Evolutionary conservation across 2,113 vertebrate species (phyloP).

Genomic region (Tinamus guttatus): DNA sequence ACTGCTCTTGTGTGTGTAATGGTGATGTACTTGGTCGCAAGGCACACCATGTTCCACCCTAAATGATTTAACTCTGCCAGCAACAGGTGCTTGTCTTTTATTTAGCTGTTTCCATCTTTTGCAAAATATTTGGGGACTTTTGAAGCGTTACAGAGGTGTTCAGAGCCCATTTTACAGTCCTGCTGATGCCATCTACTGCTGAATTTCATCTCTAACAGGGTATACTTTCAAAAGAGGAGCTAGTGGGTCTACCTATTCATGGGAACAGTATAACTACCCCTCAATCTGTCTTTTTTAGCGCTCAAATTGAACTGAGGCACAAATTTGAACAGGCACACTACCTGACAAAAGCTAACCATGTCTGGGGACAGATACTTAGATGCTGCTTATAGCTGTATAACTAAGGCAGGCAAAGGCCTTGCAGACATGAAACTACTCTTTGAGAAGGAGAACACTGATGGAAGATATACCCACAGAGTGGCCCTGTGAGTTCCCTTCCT

Average conservation of each 20-base stretch:
- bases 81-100: neutral
- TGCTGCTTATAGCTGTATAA: fast-evolving
- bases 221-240: neutral
- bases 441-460: neutral
- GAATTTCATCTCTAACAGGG: neutral
- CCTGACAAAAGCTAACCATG: neutral
- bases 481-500: neutral
- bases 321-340: neutral
- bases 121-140: neutral
- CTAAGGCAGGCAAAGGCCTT: neutral
- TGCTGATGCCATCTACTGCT: slow-evolving; percentile 71
- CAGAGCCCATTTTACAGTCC: neutral
- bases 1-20: fast-evolving
- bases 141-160: fast-evolving
- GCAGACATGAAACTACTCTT: neutral
- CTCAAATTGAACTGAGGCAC: neutral
- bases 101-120: neutral
- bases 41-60: neutral
- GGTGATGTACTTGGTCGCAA: neutral
- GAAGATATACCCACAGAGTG: neutral
- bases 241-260: neutral
- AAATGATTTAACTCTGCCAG: neutral
- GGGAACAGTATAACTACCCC: fast-evolving
- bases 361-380: neutral
- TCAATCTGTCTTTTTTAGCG: neutral